Conservation (phyloP, 2,888 invertebrate genomes). For the Frankliniella intonsa region DNA sequence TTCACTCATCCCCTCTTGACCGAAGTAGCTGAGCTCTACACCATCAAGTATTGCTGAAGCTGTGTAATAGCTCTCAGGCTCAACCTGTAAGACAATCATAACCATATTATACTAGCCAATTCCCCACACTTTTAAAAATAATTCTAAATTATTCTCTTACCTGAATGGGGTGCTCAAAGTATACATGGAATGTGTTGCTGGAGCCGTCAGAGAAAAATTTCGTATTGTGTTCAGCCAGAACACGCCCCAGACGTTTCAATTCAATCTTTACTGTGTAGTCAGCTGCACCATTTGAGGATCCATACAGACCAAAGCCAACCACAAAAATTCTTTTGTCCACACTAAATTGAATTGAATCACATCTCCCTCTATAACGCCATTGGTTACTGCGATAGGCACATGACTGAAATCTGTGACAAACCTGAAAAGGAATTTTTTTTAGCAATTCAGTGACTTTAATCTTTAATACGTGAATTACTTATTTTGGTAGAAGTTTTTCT, state of each 20-base stretch:
- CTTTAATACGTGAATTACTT: background rate
- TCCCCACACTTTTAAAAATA: background rate
- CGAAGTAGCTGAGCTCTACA: slow-evolving; percentile 91
- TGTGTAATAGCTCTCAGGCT: slow-evolving; percentile 90
- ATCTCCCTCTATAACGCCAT: slow-evolving; percentile 93
- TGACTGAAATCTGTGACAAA: slow-evolving; percentile 93
- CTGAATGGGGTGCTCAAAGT: slow-evolving; percentile 68
- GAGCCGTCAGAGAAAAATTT: slow-evolving; percentile 96
- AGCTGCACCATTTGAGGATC: slow-evolving; percentile 92
- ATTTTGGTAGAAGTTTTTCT: slow-evolving; percentile 35
- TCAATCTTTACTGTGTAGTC: slow-evolving; percentile 94
- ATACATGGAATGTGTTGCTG: slow-evolving; percentile 91
- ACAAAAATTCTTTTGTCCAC: slow-evolving; percentile 94
- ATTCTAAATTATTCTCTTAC: slow-evolving; percentile 51
- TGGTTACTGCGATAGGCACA: slow-evolving; percentile 95
- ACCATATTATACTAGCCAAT: background rate
- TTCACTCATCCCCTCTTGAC: slow-evolving; percentile 94
- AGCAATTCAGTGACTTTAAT: slow-evolving; percentile 1
- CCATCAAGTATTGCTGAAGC: slow-evolving; percentile 94
- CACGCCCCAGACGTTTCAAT: slow-evolving; percentile 80
- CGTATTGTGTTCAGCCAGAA: slow-evolving; percentile 85
- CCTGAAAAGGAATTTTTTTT: slow-evolving; percentile 51
- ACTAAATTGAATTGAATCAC: slow-evolving; percentile 95
- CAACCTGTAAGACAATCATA: slow-evolving; percentile 62
- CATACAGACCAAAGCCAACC: slow-evolving; percentile 92